Conservation (phyloP, 2,797 vertebrate genomes). For the Poeciliopsis turneri region DNA sequence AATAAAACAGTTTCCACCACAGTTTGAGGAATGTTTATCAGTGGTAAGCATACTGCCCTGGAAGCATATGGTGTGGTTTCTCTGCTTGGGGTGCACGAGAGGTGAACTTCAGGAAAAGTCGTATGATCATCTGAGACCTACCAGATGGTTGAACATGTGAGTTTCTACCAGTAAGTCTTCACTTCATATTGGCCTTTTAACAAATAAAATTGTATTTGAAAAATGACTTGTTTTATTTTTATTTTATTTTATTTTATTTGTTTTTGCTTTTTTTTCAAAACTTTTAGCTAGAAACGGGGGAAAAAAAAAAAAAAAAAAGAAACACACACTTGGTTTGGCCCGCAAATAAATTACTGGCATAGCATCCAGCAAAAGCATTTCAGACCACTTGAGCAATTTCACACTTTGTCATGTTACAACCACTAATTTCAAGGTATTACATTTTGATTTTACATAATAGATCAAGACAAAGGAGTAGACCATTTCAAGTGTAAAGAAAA, state of each 20-base stretch:
- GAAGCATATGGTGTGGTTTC: slow-evolving; percentile 78
- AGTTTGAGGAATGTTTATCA: slow-evolving; percentile 81
- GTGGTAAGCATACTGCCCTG: slow-evolving; percentile 74
- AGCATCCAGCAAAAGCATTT: background rate
- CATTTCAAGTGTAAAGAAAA: too few species aligned
- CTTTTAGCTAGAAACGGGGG: background rate
- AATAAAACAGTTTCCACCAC: slow-evolving; percentile 68
- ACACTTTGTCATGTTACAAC: background rate
- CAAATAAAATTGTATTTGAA: slow-evolving; percentile 5
- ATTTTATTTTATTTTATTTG: too few species aligned
- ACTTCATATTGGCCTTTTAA: slow-evolving; percentile 15
- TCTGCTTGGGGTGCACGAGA: slow-evolving; percentile 69
- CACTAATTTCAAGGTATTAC: background rate
- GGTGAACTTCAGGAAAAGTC: slow-evolving; percentile 70
- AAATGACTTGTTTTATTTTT: background rate
- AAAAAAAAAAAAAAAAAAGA: background rate
- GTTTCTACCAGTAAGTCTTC: slow-evolving; percentile 34
- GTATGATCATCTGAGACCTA: slow-evolving; percentile 55
- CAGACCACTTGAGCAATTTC: background rate
- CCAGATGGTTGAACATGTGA: slow-evolving; percentile 55
- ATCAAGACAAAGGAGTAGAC: background rate
- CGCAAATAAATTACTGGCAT: background rate
- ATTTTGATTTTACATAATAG: background rate
- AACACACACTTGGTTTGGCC: background rate
- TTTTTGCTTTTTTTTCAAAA: background rate